Evolutionary conservation across 2,888 invertebrate genomes (phyloP).

Genomic region (Hypomecis punctinalis): DNA sequence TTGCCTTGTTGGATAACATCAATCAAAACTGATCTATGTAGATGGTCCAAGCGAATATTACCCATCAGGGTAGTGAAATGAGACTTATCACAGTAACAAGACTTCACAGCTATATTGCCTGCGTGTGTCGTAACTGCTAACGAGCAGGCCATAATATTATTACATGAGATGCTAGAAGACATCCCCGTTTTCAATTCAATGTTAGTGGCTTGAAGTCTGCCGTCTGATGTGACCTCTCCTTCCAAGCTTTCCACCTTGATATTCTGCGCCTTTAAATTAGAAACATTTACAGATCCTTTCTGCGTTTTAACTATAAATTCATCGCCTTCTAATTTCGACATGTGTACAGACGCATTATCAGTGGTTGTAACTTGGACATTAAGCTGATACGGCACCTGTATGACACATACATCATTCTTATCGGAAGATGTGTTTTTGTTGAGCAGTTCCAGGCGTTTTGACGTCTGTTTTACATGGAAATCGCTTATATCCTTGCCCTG

Average conservation of each 20-base stretch:
- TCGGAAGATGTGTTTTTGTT: constrained; percentile 75
- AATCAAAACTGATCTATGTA: constrained; percentile 74
- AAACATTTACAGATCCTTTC: constrained; percentile 68
- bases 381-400: constrained; percentile 79
- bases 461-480: constrained; percentile 79
- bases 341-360: constrained; percentile 73
- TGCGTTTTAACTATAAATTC: constrained; percentile 78
- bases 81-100: constrained; percentile 78
- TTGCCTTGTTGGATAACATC: constrained; percentile 80
- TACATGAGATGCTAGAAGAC: constrained; percentile 68
- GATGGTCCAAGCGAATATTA: constrained; percentile 68
- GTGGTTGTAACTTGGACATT: constrained; percentile 77
- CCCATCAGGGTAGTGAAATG: constrained; percentile 80
- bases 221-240: constrained; percentile 68
- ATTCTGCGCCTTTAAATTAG: constrained; percentile 72
- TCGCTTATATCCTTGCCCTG: constrained; percentile 74
- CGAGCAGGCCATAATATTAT: constrained; percentile 76
- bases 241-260: constrained; percentile 73
- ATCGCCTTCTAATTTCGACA: constrained; percentile 74
- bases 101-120: constrained; percentile 74
- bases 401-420: constrained; percentile 76
- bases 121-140: constrained; percentile 73
- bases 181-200: constrained; percentile 77
- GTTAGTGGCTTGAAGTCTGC: constrained; percentile 68
- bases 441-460: constrained; percentile 75